Evolutionary conservation across 1,140 invertebrate genomes (phyloP).

Genomic region (Zophobas morio): DNA sequence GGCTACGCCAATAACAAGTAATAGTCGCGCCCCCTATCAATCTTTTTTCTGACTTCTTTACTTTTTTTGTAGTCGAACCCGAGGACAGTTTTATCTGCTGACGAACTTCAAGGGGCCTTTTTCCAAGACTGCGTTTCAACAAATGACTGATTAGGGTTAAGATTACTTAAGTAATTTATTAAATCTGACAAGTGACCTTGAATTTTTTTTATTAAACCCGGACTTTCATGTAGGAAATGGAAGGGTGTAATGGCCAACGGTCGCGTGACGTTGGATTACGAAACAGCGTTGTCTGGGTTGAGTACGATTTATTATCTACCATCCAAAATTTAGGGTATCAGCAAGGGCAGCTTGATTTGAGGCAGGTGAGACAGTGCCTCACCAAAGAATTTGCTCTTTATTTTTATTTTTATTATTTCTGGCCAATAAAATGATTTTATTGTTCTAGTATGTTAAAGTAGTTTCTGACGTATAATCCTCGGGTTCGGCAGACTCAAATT

Average conservation of each 20-base stretch:
- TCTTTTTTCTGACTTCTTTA: not conserved
- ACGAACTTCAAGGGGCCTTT: constrained; percentile 49
- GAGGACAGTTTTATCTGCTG: constrained; percentile 51
- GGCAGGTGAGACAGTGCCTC: too few relatives aligned
- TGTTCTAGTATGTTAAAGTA: too few relatives aligned
- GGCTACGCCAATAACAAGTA: constrained; percentile 69
- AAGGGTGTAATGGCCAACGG: not conserved
- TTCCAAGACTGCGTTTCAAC: constrained; percentile 42
- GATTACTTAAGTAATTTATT: constrained; percentile 19
- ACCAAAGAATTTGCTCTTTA: too few relatives aligned
- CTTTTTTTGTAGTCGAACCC: constrained; percentile 49
- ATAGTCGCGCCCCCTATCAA: not conserved
- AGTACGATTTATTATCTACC: not conserved
- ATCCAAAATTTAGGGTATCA: not conserved
- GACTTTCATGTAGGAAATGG: not conserved
- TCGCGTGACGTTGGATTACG: constrained; percentile 39
- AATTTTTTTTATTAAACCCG: constrained; percentile 28
- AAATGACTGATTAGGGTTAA: constrained; percentile 32
- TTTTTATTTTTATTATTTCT: too few relatives aligned
- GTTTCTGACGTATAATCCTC: too few relatives aligned
- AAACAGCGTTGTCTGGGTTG: not conserved
- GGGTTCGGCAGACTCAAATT: too few relatives aligned
- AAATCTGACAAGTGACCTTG: not conserved
- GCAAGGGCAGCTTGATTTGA: not conserved
- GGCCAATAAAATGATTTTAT: too few relatives aligned